Conservation (phyloP, 2,113 vertebrate species). For the Sigmodon hispidus region DNA sequence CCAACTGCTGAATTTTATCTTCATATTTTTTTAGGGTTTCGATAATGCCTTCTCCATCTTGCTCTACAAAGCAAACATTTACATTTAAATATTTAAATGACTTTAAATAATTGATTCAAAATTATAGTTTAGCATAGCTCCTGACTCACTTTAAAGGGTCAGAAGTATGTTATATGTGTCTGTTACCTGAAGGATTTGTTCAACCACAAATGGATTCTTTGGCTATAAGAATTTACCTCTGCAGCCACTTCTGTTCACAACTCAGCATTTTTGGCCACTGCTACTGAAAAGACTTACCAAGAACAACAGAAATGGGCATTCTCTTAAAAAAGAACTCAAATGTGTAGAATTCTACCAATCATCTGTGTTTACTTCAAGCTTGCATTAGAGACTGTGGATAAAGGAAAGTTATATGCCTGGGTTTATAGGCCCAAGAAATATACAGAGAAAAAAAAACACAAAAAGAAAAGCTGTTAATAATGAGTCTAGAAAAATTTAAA, state of each 20-base stretch:
- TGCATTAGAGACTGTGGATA: not conserved
- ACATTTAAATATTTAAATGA: slow-evolving; percentile 73
- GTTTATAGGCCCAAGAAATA: slow-evolving; percentile 19
- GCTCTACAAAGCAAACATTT: slow-evolving; percentile 85
- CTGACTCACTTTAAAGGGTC: slow-evolving; percentile 22
- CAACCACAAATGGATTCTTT: slow-evolving; percentile 42
- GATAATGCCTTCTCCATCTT: slow-evolving; percentile 79
- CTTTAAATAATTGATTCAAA: slow-evolving; percentile 56
- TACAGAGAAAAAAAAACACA: not conserved
- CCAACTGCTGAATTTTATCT: slow-evolving; percentile 90
- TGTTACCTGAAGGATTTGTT: slow-evolving; percentile 11
- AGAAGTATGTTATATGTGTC: slow-evolving; percentile 2
- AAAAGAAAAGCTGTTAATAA: not conserved
- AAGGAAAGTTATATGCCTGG: not conserved
- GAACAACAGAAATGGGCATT: slow-evolving; percentile 15
- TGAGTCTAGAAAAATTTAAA: slow-evolving; percentile 32
- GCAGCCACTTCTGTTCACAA: not conserved
- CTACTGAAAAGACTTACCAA: slow-evolving; percentile 20
- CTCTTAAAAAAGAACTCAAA: not conserved
- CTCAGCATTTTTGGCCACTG: not conserved
- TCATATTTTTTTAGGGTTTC: slow-evolving; percentile 85
- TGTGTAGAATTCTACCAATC: not conserved
- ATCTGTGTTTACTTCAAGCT: not conserved
- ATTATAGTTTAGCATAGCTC: slow-evolving; percentile 2
- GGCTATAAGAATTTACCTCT: not conserved